phyloP scores from a whole-genome alignment of 2,797 vertebrate genomes.

The Clarias platycephalus region DNA sequence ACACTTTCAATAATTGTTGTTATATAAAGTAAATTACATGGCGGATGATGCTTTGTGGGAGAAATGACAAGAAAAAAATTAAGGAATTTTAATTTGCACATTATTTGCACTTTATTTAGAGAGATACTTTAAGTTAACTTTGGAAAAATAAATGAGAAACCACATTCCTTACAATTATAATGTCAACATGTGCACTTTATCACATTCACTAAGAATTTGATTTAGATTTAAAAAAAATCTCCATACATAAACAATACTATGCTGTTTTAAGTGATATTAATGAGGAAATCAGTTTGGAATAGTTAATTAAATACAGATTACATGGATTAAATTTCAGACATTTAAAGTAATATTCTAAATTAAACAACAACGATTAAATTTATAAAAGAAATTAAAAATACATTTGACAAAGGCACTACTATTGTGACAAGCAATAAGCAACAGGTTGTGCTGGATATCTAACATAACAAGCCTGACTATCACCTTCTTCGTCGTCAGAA shows the following conservation, averaged over 20 bases:
- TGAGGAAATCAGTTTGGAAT: background rate
- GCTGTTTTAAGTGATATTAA: background rate
- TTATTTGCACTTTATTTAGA: background rate
- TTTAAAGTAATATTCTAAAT: background rate
- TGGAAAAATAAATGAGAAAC: background rate
- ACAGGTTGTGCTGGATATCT: background rate
- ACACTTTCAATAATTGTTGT: background rate
- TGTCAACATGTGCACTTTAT: background rate
- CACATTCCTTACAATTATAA: background rate
- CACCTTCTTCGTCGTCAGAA: background rate
- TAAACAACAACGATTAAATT: background rate
- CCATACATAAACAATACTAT: constrained; percentile 22
- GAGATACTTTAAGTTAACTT: background rate
- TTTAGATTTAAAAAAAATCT: background rate
- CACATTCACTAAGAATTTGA: constrained; percentile 2
- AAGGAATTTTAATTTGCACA: background rate
- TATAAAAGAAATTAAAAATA: background rate
- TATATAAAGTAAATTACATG: background rate
- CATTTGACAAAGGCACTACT: constrained; percentile 34
- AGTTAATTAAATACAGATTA: background rate
- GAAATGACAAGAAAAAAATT: background rate
- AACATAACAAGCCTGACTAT: constrained; percentile 1
- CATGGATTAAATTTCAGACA: background rate
- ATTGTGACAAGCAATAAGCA: background rate
- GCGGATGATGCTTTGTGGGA: background rate